Percentiles rank a stretch among this genome's conserved stretches.
These are phyloP conservation scores for Biston betularia DNA, from an alignment of 2,888 invertebrate species.

Conservation along the genomic window DNA sequence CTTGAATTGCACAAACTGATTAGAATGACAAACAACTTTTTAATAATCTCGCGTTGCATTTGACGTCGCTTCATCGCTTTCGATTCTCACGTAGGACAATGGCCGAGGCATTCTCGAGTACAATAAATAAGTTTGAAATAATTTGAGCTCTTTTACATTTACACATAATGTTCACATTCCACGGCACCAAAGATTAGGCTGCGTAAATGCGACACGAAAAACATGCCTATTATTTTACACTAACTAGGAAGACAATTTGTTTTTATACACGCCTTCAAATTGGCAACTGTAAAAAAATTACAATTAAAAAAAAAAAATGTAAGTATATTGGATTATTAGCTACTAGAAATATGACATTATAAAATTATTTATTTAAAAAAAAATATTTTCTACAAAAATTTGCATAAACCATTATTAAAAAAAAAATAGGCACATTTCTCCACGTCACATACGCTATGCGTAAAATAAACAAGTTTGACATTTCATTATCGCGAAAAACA, in stretches of 20 bases:
- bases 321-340: too few relatives aligned
- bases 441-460: slow-evolving; percentile 5
- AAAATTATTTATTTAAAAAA: too few relatives aligned
- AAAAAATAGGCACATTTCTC: slow-evolving; percentile 16
- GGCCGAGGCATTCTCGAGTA: slow-evolving; percentile 1
- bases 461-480: background rate
- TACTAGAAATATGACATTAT: too few relatives aligned
- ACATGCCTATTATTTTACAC: slow-evolving; percentile 13
- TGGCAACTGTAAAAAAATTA: too few relatives aligned
- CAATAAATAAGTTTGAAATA: slow-evolving; percentile 36
- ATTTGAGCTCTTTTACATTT: slow-evolving; percentile 43
- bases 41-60: background rate
- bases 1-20: too few relatives aligned
- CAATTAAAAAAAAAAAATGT: too few relatives aligned
- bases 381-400: too few relatives aligned
- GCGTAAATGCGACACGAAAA: slow-evolving; percentile 11
- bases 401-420: too few relatives aligned
- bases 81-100: background rate
- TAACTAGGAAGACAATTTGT: slow-evolving; percentile 1
- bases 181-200: slow-evolving; percentile 39
- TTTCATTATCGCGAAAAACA: background rate
- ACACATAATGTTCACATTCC: slow-evolving; percentile 23
- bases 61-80: background rate
- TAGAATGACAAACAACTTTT: too few relatives aligned
- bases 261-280: background rate